phyloP scores from a whole-genome alignment of 1,140 invertebrate species.

The Drosophila truncata region DNA sequence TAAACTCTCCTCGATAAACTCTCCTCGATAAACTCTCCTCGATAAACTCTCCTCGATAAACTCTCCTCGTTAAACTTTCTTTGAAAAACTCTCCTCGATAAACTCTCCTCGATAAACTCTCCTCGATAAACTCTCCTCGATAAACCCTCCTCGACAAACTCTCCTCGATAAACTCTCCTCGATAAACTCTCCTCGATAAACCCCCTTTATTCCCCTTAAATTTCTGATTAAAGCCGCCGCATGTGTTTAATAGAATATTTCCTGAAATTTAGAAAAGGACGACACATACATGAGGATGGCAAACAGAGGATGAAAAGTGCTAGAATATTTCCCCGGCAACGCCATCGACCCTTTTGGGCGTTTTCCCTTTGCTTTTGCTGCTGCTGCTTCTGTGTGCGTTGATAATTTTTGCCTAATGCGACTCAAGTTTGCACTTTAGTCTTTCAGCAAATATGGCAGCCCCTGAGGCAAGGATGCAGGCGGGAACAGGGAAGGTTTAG shows the following conservation, averaged over 20 bases:
- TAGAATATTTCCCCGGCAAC: slow-evolving; percentile 2
- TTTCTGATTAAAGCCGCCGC: neutral
- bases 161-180: neutral
- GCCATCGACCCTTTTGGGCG: slow-evolving; percentile 1
- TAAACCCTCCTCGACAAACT: neutral
- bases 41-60: too few species aligned
- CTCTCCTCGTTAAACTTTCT: too few species aligned
- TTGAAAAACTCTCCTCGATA: too few species aligned
- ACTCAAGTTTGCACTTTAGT: slow-evolving; percentile 80
- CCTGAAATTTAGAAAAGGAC: neutral
- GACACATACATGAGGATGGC: neutral
- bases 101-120: too few species aligned
- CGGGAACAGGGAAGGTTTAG: slow-evolving; percentile 1
- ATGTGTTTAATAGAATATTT: slow-evolving; percentile 3
- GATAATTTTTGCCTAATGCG: slow-evolving; percentile 79
- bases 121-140: neutral
- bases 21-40: too few species aligned
- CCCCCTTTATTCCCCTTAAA: neutral
- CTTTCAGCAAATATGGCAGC: slow-evolving; percentile 74
- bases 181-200: neutral
- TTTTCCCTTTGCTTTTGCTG: neutral
- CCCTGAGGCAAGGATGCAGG: slow-evolving; percentile 10
- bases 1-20: too few species aligned
- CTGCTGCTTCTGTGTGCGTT: slow-evolving; percentile 47
- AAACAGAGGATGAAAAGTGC: slow-evolving; percentile 31